phyloP scores from a whole-genome alignment of 2,888 invertebrate genomes.

The Thymelicus acteon region DNA sequence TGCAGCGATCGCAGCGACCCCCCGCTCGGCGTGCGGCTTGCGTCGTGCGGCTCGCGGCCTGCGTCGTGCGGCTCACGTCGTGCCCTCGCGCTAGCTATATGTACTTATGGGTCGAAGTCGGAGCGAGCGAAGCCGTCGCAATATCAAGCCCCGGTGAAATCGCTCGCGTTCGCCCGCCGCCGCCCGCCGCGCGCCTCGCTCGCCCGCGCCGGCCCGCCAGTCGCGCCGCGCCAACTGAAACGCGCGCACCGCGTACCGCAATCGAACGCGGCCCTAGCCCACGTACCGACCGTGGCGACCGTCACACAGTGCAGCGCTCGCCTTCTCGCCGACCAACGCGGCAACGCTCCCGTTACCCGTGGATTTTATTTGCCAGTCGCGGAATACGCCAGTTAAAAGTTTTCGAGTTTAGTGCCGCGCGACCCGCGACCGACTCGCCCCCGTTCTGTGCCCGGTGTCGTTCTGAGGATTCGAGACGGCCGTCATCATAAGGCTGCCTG shows the following conservation, averaged over 20 bases:
- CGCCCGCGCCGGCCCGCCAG: conserved; percentile 82
- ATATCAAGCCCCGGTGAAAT: conserved; percentile 83
- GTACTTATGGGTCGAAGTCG: conserved; percentile 77
- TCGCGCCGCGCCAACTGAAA: conserved; percentile 84
- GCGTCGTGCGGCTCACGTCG: background rate
- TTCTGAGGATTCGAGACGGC: conserved; percentile 78
- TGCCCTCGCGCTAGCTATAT: conserved; percentile 63
- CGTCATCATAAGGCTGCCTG: conserved; percentile 84
- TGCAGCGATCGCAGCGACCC: conserved; percentile 72
- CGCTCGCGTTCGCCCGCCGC: conserved; percentile 83
- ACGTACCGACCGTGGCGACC: too few species aligned
- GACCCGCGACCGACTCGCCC: conserved; percentile 69
- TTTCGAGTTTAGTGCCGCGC: conserved; percentile 54
- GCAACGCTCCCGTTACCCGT: too few species aligned
- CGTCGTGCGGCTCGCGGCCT: background rate
- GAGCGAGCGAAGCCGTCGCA: conserved; percentile 71
- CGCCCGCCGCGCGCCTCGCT: conserved; percentile 84
- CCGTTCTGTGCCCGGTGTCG: conserved; percentile 65
- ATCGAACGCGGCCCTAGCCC: conserved; percentile 72
- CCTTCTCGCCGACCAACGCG: conserved; percentile 38
- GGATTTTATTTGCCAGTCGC: too few species aligned
- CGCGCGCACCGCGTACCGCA: conserved; percentile 80
- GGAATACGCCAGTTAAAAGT: too few species aligned
- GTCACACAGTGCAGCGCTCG: conserved; percentile 52
- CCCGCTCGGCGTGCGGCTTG: conserved; percentile 57